A percentile compares a stretch with the other conserved stretches of the same genome.
Conservation (phyloP, 2,113 vertebrate genomes). For the Phylloscopus trochiloides region DNA sequence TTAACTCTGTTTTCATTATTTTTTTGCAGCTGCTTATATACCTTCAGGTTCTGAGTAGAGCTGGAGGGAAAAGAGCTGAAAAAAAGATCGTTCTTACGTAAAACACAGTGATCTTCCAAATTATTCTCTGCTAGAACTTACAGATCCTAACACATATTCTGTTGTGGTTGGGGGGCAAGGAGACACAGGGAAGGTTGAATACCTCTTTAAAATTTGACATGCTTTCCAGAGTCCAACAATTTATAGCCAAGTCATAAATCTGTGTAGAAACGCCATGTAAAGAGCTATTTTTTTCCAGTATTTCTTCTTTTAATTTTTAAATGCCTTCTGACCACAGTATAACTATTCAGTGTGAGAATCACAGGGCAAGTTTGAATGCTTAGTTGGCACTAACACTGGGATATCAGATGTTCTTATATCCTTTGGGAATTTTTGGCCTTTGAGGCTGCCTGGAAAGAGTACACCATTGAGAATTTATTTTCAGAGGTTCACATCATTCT, state of each 20-base stretch:
- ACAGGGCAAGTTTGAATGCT: neutral
- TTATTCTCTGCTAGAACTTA: neutral
- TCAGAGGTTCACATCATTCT: neutral
- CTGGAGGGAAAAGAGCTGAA: neutral
- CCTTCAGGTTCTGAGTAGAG: neutral
- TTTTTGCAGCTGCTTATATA: conserved; percentile 11
- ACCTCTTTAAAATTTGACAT: neutral
- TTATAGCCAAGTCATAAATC: neutral
- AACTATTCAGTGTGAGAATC: neutral
- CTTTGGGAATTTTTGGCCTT: neutral
- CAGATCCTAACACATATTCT: neutral
- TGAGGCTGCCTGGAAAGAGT: neutral
- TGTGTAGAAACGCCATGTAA: neutral
- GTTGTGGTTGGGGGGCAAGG: neutral
- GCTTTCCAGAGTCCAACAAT: neutral
- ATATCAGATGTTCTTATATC: neutral
- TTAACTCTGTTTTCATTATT: neutral
- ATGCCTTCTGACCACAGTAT: neutral
- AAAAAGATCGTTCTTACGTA: neutral
- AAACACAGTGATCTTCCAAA: fast-evolving
- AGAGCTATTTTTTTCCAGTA: neutral
- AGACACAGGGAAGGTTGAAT: neutral
- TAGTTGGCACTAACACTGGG: neutral
- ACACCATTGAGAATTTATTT: neutral
- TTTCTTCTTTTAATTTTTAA: neutral